A percentile compares a stretch with the other conserved stretches of the same genome.
Evolutionary conservation across 2,113 vertebrate species (phyloP).

Genomic region (Terrapene triunguis): DNA sequence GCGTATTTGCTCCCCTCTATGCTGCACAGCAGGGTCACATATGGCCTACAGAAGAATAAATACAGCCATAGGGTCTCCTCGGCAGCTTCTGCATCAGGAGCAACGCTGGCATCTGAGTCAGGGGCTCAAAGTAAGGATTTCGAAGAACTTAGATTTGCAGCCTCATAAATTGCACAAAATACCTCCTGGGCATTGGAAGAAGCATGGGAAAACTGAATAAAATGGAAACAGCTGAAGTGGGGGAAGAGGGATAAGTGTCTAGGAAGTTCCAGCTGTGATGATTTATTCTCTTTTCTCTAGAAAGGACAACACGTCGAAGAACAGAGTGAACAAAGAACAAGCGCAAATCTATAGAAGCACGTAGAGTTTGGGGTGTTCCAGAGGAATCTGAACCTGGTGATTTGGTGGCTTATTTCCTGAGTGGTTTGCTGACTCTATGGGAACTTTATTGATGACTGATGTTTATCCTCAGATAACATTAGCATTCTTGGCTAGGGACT

Average conservation of each 20-base stretch:
- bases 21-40: neutral
- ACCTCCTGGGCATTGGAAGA: neutral
- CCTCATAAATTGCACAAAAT: neutral
- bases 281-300: conserved; percentile 12
- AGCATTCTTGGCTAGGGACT: neutral
- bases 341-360: neutral
- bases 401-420: neutral
- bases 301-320: neutral
- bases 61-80: neutral
- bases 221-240: neutral
- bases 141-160: neutral
- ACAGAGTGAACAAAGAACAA: neutral
- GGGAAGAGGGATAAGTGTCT: neutral
- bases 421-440: neutral
- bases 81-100: neutral
- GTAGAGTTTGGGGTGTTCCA: neutral
- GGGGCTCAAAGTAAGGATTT: neutral
- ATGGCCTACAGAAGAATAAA: neutral
- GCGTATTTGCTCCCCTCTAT: rapidly evolving
- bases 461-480: neutral
- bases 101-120: neutral
- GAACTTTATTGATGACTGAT: neutral
- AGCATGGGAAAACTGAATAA: neutral
- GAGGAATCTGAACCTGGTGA: neutral
- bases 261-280: neutral